Base-by-base conservation (phyloP, 2,113 vertebrate genomes). In the Amphilophus citrinellus region DNA sequence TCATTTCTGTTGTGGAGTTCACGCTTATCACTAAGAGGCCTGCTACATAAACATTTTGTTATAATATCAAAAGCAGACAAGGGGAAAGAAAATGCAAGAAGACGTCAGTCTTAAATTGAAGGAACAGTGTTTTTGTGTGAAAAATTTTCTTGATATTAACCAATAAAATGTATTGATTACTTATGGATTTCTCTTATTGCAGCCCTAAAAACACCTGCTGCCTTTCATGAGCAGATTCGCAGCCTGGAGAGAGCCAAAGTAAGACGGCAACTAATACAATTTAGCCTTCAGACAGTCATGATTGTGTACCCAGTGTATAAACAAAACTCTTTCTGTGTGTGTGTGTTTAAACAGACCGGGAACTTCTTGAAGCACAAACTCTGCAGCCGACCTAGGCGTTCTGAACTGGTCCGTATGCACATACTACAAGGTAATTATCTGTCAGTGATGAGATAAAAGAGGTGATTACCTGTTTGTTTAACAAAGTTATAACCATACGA, bases 281-380 rank as follows among this genome's bases (percentile, higher is more conserved):
- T 22, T 56, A 59, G 75, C 15, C 22, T 10, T 35, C 15, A 13
- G 6, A 35, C 50, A 7, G 44, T 75, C 15, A 11, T 58, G 4
- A 57, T 39, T 50, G 6, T 71, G 20, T 24, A 3, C 4, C 3
- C 8, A 65, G 56, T 15, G 71, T 9, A 4, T 18, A 50, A 2
- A 8, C 6, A 13, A 61, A 79, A 24, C 15, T 11, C 8, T 47
- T 20, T 27, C 14, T 24, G 3, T 1, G 2, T 0, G 65, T n/a
- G 37, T 62, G 7, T 71, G 71, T 20, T 14, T 7, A 17, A 73
- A 6, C 94, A 99, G 98, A 99, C 98, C 2, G 98, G 99, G 84
- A 99, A 97, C 93, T 99, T 99, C 93, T 86, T 99, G 93, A 99
- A 99, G 94, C 98, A 99, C 95, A 99, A 99, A 96, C 98, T 99